Evolutionary conservation across 2,888 invertebrate genomes (phyloP), one percentile per base, ranked within the genome.

Genomic region (Diadromus collaris): DNA sequence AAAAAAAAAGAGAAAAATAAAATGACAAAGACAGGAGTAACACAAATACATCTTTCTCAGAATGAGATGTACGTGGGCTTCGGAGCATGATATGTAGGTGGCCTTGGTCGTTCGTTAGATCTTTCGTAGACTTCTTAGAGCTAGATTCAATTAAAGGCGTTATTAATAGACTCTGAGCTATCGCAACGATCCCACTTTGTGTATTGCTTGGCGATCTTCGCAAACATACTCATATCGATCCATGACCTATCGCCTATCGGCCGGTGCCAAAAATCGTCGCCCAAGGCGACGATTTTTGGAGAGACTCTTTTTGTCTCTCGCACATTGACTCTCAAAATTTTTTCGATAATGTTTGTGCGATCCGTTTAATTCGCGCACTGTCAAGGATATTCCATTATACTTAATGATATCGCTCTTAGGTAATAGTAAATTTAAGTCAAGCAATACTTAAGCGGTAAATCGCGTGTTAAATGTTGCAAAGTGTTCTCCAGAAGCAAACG

Each of bases 121-220:
- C 79, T 76, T 58, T 64, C 68, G 76, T 76, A 80, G 72, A 70
- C 54, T 76, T 56, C 71, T 74, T 64, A 69, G 61, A 78, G 79
- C 63, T 82, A 74, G 56, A 75, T 78, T 81, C 78, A 84, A 82
- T 85, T 84, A 83, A 83, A 81, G 79, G 48, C 79, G 68, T 80
- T 80, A 83, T 85, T 82, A 83, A 84, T 84, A 85, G 80, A 76
- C 77, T 44, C 75, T 69, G 61, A 71, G 61, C 78, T 76, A 67
- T 69, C 63, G 51, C 34, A 46, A 73, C n/a, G 69, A 78, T 80
- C 67, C 56, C 56, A 80, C 76, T 83, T 56, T 61, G 32, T 69
- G 63, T 72, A 54, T 63, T 58, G 67, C 61, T 46, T 6, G 19
- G 38, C 32, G 29, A 71, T 67, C 64, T 41, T 63, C 44, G 65